Percentiles rank a stretch among this genome's conserved stretches.
Evolutionary conservation across 2,113 vertebrate species (phyloP).

Genomic region (Sapayoa aenigma): DNA sequence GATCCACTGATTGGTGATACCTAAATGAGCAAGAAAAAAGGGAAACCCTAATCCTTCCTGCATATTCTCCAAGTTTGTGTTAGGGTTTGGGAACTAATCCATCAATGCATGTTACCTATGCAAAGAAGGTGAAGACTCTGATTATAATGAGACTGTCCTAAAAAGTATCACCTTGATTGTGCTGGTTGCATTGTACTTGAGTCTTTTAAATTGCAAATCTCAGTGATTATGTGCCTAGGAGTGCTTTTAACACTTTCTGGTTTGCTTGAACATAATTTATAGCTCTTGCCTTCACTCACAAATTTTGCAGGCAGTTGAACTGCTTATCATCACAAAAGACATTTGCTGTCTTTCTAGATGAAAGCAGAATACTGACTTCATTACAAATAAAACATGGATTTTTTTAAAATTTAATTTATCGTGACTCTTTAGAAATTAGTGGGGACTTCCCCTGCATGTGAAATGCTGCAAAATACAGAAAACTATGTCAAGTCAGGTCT

Average conservation of each 20-base stretch:
- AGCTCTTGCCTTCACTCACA: constrained; percentile 21
- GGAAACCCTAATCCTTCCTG: background rate
- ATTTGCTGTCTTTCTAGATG: background rate
- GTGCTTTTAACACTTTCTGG: constrained; percentile 39
- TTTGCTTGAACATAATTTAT: constrained; percentile 51
- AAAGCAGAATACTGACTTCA: constrained; percentile 9
- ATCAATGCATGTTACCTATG: constrained; percentile 21
- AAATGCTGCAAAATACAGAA: background rate
- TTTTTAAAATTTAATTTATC: background rate
- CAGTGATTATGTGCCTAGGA: constrained; percentile 45
- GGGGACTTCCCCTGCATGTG: background rate
- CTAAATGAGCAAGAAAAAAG: background rate
- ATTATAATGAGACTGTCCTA: constrained; percentile 63
- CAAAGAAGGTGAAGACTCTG: constrained; percentile 44
- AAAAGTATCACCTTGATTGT: constrained; percentile 59
- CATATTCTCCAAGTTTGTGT: background rate
- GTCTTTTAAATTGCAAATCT: constrained; percentile 61
- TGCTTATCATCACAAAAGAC: constrained; percentile 29
- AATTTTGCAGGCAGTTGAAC: constrained; percentile 2
- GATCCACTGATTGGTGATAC: background rate
- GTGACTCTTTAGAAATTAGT: background rate
- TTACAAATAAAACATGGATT: background rate
- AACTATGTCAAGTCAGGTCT: background rate
- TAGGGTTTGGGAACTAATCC: background rate
- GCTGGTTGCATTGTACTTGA: constrained; percentile 27